Percentiles rank a stretch among this genome's conserved stretches.
phyloP scores from a whole-genome alignment of 2,888 invertebrate species.

The Dasypolia templi region DNA sequence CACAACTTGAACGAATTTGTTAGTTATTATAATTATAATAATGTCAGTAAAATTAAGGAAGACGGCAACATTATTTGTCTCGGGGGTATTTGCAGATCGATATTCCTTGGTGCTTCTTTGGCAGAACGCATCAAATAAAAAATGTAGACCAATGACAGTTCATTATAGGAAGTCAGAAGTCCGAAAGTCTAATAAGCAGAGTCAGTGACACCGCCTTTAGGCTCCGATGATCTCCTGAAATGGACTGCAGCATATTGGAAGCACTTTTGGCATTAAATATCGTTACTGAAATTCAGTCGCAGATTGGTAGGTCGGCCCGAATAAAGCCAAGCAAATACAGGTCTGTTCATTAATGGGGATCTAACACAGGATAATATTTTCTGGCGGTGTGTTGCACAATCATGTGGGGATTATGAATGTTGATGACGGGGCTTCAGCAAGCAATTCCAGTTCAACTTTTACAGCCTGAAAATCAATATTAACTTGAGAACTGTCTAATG shows the following conservation, averaged over 20 bases:
- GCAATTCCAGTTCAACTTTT: background rate
- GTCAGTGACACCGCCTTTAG: background rate
- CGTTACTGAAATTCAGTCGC: background rate
- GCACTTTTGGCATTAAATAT: background rate
- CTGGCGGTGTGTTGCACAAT: background rate
- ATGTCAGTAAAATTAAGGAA: slow-evolving; percentile 33
- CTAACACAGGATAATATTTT: background rate
- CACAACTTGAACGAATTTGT: slow-evolving; percentile 54
- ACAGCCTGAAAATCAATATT: background rate
- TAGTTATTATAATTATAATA: slow-evolving; percentile 51
- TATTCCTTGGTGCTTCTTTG: background rate
- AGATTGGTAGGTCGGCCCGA: no score
- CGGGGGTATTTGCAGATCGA: background rate
- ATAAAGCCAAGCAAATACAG: background rate
- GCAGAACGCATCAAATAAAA: background rate
- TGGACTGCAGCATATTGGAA: background rate
- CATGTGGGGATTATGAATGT: background rate
- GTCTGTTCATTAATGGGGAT: background rate
- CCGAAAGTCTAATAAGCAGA: background rate
- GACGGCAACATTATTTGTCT: slow-evolving; percentile 4
- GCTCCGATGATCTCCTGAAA: background rate
- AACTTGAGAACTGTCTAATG: background rate
- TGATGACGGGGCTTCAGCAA: background rate
- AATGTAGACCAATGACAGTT: background rate
- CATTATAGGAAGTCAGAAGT: no score